Evolutionary conservation across 2,113 vertebrate species (phyloP).

Genomic region (Patagioenas fasciata): DNA sequence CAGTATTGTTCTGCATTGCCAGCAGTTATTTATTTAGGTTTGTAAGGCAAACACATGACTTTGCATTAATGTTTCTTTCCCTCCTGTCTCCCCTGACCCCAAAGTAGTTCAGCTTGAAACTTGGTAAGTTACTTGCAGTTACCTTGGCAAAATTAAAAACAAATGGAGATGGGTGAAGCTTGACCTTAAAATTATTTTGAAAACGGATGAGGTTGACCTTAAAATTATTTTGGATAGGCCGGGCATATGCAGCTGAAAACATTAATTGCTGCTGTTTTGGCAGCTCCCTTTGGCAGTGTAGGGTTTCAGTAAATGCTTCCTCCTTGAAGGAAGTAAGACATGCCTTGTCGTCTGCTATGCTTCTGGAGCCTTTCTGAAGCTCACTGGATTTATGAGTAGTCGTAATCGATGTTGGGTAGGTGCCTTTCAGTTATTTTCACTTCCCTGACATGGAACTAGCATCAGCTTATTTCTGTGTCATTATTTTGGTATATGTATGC

Average conservation of each 20-base stretch:
- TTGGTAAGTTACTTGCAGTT: constrained; percentile 4
- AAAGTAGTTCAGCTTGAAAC: constrained; percentile 18
- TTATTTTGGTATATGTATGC: not conserved
- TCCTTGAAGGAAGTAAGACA: constrained; percentile 19
- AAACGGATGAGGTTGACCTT: constrained; percentile 18
- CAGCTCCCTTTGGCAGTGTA: constrained; percentile 27
- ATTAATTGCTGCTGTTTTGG: constrained; percentile 46
- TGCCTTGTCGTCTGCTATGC: not conserved
- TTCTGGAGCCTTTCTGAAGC: constrained; percentile 27
- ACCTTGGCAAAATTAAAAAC: constrained; percentile 36
- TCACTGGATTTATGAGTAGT: not conserved
- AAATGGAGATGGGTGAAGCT: constrained; percentile 37
- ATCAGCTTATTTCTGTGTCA: not conserved
- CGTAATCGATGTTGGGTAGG: not conserved
- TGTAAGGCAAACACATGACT: not conserved
- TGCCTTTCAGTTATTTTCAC: not conserved
- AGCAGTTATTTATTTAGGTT: constrained; percentile 1
- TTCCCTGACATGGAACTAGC: not conserved
- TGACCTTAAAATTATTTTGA: constrained; percentile 45
- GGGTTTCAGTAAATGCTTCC: constrained; percentile 44
- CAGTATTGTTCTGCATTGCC: not conserved
- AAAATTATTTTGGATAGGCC: constrained; percentile 33
- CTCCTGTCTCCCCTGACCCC: not conserved
- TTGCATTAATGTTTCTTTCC: constrained; percentile 23
- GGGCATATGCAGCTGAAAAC: not conserved